Evolutionary conservation across 2,888 invertebrate genomes (phyloP).

Genomic region (Synergus umbraculus): DNA sequence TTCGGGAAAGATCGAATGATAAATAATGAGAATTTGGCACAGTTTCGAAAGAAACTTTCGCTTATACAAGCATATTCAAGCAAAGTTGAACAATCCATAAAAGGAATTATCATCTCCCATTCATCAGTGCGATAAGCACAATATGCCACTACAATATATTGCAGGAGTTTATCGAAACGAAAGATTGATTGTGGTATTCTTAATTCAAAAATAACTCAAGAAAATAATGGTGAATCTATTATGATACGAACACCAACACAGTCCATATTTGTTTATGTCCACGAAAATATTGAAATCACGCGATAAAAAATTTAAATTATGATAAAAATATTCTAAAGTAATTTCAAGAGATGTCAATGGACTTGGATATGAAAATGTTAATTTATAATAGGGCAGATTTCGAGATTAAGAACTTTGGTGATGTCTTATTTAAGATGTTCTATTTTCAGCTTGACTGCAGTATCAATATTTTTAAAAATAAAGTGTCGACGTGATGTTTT

Average conservation of each 20-base stretch:
- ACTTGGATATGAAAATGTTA: too few species aligned
- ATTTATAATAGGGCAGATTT: too few species aligned
- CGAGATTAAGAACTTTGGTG: too few species aligned
- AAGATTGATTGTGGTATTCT: neutral
- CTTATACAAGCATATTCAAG: neutral
- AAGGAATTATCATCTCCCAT: neutral
- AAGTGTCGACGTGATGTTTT: neutral
- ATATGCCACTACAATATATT: neutral
- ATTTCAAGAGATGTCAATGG: too few species aligned
- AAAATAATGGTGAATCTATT: neutral
- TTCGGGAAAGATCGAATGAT: neutral
- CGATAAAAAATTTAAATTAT: too few species aligned
- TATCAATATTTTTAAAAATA: neutral
- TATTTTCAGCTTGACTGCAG: too few species aligned
- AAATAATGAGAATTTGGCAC: neutral
- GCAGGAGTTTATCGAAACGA: neutral
- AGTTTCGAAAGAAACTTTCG: neutral
- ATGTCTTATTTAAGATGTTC: too few species aligned
- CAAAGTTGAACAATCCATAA: neutral
- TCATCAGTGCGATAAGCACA: slow-evolving; percentile 18
- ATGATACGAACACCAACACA: too few species aligned
- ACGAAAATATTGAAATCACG: too few species aligned
- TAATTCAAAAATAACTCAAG: neutral
- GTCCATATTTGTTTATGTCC: too few species aligned
- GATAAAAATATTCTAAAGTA: too few species aligned